phyloP scores from a whole-genome alignment of 2,113 vertebrate genomes.

The Centropus unirufus region DNA sequence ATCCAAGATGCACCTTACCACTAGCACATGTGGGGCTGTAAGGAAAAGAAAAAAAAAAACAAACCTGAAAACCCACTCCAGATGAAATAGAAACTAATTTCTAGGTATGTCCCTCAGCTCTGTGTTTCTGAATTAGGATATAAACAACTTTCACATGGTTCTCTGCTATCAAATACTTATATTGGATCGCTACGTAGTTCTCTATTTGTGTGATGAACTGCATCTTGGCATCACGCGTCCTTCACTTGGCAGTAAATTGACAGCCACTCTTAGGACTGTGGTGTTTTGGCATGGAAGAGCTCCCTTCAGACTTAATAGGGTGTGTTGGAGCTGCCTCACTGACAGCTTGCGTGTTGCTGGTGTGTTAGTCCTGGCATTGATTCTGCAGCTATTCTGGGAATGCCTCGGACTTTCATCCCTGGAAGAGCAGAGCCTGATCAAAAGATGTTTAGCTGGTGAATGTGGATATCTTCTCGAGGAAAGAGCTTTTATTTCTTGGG shows the following conservation, averaged over 20 bases:
- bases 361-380: not conserved
- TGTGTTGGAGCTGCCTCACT: not conserved
- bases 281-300: not conserved
- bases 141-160: not conserved
- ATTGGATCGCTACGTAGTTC: not conserved
- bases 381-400: accelerated
- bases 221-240: not conserved
- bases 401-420: not conserved
- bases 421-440: not conserved
- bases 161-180: not conserved
- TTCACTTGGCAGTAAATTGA: not conserved
- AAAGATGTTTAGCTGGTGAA: not conserved
- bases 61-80: not conserved
- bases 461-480: not conserved
- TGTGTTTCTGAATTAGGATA: not conserved
- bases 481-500: not conserved
- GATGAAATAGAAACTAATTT: not conserved
- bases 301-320: not conserved
- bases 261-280: accelerated
- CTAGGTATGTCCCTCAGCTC: not conserved
- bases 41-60: not conserved
- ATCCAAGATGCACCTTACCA: not conserved
- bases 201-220: not conserved
- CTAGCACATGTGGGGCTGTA: not conserved
- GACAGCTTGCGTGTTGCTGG: not conserved